Conservation (phyloP, 2,888 invertebrate genomes). For the Salpingus planirostris region DNA sequence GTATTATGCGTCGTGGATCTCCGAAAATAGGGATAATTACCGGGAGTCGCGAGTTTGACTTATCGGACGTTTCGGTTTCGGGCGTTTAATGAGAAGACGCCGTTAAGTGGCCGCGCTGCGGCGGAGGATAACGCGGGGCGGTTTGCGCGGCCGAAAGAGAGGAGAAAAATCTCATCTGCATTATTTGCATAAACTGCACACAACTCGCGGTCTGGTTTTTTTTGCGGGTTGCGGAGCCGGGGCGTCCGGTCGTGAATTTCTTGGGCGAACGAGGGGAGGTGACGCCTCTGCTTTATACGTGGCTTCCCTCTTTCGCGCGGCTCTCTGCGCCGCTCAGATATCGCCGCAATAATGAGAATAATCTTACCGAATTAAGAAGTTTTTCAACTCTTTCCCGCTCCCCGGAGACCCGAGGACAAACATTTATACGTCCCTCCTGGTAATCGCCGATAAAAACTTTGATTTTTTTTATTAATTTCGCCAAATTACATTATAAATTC, state of each 20-base stretch:
- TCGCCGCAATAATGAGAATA: constrained; percentile 41
- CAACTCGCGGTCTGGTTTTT: constrained; percentile 33
- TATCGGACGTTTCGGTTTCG: too few relatives aligned
- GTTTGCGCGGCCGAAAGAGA: constrained; percentile 36
- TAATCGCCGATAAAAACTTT: constrained; percentile 32
- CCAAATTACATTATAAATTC: too few relatives aligned
- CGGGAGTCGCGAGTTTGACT: too few relatives aligned
- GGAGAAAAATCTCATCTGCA: constrained; percentile 44
- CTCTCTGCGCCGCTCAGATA: constrained; percentile 34
- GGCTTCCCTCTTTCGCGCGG: constrained; percentile 10
- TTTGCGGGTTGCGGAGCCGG: too few relatives aligned
- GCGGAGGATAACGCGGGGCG: constrained; percentile 39
- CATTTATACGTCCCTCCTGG: constrained; percentile 30
- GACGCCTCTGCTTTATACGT: constrained; percentile 11
- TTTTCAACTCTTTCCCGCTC: constrained; percentile 32
- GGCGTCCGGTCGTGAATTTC: constrained; percentile 30
- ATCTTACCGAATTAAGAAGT: constrained; percentile 43
- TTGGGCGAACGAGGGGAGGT: too few relatives aligned
- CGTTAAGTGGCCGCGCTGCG: constrained; percentile 37
- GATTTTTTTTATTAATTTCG: constrained; percentile 9
- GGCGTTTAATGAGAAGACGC: constrained; percentile 43
- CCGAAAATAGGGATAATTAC: too few relatives aligned
- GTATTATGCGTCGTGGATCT: too few relatives aligned
- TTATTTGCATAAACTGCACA: constrained; percentile 45
- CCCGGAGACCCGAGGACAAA: constrained; percentile 28